phyloP scores from a whole-genome alignment of 2,113 vertebrate species.

The Aldabrachelys gigantea region DNA sequence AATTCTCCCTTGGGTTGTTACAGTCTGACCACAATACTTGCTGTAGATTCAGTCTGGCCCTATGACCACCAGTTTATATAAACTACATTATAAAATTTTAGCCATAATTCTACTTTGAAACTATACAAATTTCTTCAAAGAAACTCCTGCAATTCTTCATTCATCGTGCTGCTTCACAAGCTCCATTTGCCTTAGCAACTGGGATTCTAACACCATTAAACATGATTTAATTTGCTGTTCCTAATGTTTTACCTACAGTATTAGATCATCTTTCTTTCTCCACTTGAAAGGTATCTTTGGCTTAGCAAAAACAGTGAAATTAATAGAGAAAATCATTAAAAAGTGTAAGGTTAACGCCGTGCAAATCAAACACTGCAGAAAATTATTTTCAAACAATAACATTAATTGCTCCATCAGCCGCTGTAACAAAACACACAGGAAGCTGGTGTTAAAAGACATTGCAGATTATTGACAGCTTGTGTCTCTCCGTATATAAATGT shows the following conservation, averaged over 20 bases:
- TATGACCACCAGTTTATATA: not conserved
- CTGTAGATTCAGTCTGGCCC: not conserved
- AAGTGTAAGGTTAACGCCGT: not conserved
- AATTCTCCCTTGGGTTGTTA: not conserved
- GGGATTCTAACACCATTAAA: conserved; percentile 38
- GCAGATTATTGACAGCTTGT: not conserved
- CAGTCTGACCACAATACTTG: not conserved
- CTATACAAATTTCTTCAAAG: not conserved
- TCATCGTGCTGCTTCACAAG: conserved; percentile 25
- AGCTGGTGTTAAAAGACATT: conserved; percentile 16
- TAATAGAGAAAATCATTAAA: conserved; percentile 54
- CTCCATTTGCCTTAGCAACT: not conserved
- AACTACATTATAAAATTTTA: not conserved
- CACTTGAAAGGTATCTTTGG: conserved; percentile 50
- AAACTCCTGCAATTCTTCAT: not conserved
- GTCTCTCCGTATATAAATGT: conserved; percentile 47
- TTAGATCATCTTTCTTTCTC: conserved; percentile 49
- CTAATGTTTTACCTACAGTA: conserved; percentile 24
- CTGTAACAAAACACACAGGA: not conserved
- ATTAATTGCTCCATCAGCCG: conserved; percentile 31
- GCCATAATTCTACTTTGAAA: not conserved
- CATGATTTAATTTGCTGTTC: conserved; percentile 52
- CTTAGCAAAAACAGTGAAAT: conserved; percentile 33
- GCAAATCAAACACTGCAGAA: not conserved
- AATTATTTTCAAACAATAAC: conserved; percentile 45